A percentile compares a stretch with the other conserved stretches of the same genome.
These are phyloP conservation scores for Oenanthe oenanthe DNA, from an alignment of 2,113 vertebrate genomes.

Conservation along the genomic window DNA sequence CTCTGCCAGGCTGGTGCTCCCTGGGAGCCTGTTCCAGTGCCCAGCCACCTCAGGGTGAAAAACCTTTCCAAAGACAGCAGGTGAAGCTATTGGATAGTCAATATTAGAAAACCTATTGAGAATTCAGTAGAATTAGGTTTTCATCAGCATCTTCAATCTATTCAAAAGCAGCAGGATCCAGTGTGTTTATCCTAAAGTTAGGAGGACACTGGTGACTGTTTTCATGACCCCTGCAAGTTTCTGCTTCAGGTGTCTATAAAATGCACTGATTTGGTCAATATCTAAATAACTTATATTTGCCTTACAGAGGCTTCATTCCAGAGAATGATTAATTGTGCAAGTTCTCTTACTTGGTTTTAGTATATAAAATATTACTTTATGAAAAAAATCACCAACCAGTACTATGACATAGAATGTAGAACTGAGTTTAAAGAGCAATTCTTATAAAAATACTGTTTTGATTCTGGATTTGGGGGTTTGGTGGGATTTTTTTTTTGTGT, in stretches of 20 bases:
- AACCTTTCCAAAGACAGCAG: not conserved
- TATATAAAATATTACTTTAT: not conserved
- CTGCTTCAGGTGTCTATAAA: not conserved
- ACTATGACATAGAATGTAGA: not conserved
- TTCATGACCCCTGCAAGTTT: not conserved
- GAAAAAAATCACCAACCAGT: not conserved
- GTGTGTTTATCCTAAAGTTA: not conserved
- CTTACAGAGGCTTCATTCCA: not conserved
- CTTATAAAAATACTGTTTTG: not conserved
- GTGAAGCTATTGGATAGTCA: not conserved
- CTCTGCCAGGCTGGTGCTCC: not conserved
- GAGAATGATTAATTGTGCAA: not conserved
- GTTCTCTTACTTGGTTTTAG: not conserved
- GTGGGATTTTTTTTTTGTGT: not conserved
- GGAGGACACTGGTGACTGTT: not conserved
- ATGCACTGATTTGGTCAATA: not conserved
- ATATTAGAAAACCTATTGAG: not conserved
- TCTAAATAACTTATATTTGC: not conserved
- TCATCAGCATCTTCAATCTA: not conserved
- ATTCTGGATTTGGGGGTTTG: not conserved
- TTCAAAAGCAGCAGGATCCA: not conserved
- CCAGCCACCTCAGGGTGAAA: rapidly evolving
- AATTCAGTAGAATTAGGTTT: not conserved
- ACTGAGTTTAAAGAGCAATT: not conserved
- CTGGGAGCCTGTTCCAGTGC: not conserved